Base-by-base conservation (phyloP, 2,797 vertebrate genomes). In the Chelmon rostratus region DNA sequence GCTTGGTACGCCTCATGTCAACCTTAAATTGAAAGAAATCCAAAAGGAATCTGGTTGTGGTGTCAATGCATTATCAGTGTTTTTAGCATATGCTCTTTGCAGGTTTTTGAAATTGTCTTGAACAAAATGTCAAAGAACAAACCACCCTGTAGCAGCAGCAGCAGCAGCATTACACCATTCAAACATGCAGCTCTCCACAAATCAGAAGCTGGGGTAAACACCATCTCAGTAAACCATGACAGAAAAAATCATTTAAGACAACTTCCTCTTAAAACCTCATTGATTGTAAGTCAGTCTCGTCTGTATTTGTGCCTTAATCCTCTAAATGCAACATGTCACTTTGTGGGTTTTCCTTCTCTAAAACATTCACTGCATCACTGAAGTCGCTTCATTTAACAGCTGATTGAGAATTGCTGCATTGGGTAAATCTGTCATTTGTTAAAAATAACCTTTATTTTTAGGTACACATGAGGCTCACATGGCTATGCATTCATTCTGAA, bases 1-100 rank as follows among this genome's bases (percentile, higher is more conserved):
- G 1, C 5, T 35, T 3, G 2, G 11, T 23, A 10, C 3, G 0
- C 0, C 0, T 18, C 7, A 8, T 21, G 33, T 25, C 3, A 18
- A 42, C 0, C 0, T 59, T 35, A 64, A 71, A 76, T 54, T 6
- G 8, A 49, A 15, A 0, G 15, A 59, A 73, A 79, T 44, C 18
- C 8, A 0, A 57, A 73, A 1, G n/a, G 18, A 54, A 11, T 70
- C 37, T 40, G 42, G 5, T 19, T 3, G 0, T 1, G 10, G 12
- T 16, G 38, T 47, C 4, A 54, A 58, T 12, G 50, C 42, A 50
- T 42, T 3, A 33, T 38, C 7, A 2, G 2, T 8, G 8, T 28
- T 58, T 56, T 13, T 3, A 3, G 1, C 15, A 15, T 1, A 7
- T 21, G 4, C 11, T 21, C 5, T 44, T 21, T 46, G 66, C 15